phyloP scores from a whole-genome alignment of 2,797 vertebrate species.

The Anisognathus igniventris region DNA sequence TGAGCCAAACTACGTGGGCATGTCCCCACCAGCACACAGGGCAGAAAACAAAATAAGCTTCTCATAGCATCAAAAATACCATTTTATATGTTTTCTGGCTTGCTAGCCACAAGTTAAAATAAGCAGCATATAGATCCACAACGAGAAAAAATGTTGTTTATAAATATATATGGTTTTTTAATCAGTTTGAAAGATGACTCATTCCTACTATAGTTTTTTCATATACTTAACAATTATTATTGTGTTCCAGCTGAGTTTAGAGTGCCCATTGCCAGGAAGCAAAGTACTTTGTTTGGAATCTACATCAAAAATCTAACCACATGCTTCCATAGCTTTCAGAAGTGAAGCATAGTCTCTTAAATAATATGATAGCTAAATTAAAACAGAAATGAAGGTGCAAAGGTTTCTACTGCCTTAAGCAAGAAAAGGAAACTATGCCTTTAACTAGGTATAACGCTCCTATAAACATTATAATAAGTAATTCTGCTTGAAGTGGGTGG shows the following conservation, averaged over 20 bases:
- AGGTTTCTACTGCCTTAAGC: neutral
- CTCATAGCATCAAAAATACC: slow-evolving; percentile 7
- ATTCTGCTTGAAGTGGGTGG: neutral
- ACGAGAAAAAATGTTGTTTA: neutral
- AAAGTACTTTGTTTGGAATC: neutral
- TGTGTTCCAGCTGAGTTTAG: neutral
- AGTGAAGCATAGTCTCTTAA: neutral
- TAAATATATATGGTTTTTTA: neutral
- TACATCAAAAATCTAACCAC: neutral
- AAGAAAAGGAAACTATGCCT: neutral
- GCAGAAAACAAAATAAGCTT: slow-evolving; percentile 39
- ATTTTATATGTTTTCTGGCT: neutral
- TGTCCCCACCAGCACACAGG: neutral
- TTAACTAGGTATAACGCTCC: neutral
- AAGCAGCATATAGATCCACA: neutral
- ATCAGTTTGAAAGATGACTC: neutral
- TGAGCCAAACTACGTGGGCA: slow-evolving; percentile 5
- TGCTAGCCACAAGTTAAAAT: slow-evolving; percentile 9
- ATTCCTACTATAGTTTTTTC: neutral
- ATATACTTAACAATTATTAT: neutral
- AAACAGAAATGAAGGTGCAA: neutral
- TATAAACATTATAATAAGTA: neutral
- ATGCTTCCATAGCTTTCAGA: neutral
- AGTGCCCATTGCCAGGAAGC: neutral
- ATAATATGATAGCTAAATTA: neutral